A percentile compares a stretch with the other conserved stretches of the same genome.
phyloP scores from a whole-genome alignment of 2,888 invertebrate species.

The Scrobipalpa atriplicella region DNA sequence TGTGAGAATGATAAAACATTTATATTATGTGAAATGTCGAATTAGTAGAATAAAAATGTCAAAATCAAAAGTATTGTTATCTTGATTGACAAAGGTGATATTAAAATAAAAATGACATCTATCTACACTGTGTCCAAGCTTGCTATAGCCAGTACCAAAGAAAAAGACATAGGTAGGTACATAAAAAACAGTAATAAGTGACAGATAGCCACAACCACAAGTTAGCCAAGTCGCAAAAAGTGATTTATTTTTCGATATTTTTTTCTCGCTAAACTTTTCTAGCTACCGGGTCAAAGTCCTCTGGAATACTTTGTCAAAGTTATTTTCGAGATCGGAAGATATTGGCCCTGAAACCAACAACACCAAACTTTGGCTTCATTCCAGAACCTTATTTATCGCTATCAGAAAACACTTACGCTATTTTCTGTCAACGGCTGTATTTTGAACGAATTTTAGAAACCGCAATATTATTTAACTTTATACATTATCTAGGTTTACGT shows the following conservation, averaged over 20 bases:
- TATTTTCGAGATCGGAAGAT: constrained; percentile 1
- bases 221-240: background rate
- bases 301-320: background rate
- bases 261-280: background rate
- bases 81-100: no score
- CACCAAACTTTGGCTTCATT: background rate
- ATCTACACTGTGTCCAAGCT: no score
- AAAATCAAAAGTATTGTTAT: no score
- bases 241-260: background rate
- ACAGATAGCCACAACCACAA: no score
- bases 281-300: background rate
- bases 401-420: background rate
- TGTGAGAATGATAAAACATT: no score
- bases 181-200: no score
- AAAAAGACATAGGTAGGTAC: no score
- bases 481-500: no score
- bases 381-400: constrained; percentile 7
- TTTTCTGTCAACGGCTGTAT: background rate
- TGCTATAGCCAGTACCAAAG: no score
- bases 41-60: no score
- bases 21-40: no score
- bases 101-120: no score
- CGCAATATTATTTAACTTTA: background rate
- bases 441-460: background rate
- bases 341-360: constrained; percentile 1